Percentiles rank a stretch among this genome's conserved stretches.
phyloP scores from a whole-genome alignment of 2,888 invertebrate genomes.

The Nomada fucata region DNA sequence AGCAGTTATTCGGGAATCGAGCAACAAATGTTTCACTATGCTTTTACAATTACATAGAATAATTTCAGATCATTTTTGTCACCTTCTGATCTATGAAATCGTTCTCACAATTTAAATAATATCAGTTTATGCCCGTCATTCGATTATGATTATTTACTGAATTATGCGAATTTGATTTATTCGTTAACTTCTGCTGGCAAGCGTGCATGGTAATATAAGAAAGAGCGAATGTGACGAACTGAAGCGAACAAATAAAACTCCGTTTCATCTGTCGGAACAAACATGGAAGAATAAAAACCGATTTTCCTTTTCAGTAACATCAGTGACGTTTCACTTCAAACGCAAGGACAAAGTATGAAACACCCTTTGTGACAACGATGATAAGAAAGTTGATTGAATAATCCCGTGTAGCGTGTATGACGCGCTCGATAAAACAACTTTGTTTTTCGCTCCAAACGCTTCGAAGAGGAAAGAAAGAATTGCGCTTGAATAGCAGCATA shows the following conservation, averaged over 20 bases:
- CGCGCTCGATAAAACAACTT: slow-evolving; percentile 7
- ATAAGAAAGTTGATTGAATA: slow-evolving; percentile 30
- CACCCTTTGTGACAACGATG: not conserved
- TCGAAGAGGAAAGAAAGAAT: not conserved
- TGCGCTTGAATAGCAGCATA: not conserved
- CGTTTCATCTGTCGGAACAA: not conserved
- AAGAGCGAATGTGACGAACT: not conserved
- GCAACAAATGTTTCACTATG: too few relatives aligned
- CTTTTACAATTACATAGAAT: too few relatives aligned
- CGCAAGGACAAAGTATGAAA: slow-evolving; percentile 14
- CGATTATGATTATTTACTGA: too few relatives aligned
- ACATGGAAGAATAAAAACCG: not conserved
- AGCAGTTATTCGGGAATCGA: too few relatives aligned
- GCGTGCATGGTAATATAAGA: not conserved
- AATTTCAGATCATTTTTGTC: not conserved
- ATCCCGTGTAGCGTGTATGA: slow-evolving; percentile 4
- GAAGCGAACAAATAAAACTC: not conserved
- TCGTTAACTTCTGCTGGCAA: not conserved
- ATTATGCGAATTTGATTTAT: not conserved
- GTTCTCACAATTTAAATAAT: too few relatives aligned
- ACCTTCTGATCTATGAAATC: too few relatives aligned
- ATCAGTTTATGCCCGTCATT: too few relatives aligned
- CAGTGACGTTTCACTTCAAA: not conserved
- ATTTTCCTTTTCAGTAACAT: not conserved
- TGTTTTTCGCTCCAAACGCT: not conserved